Conservation (phyloP, 2,797 vertebrate species). For the Cygnus olor region DNA sequence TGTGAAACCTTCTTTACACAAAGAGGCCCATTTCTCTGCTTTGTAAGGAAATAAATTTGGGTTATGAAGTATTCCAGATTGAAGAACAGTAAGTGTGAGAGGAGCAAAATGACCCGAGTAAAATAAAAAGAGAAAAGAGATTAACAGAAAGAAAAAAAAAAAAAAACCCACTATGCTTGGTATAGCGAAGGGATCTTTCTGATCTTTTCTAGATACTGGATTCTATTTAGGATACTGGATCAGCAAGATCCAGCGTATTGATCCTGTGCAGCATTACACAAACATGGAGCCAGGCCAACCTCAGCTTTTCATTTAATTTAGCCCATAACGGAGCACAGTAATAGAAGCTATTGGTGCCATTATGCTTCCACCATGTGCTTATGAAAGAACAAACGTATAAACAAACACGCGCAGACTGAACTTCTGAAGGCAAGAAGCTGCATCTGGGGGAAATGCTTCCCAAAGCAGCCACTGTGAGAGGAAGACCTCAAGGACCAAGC, state of each 20-base stretch:
- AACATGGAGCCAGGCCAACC: background rate
- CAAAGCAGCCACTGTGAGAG: background rate
- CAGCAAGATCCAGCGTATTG: background rate
- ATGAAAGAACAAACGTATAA: background rate
- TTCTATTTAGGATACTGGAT: background rate
- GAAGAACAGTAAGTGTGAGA: background rate
- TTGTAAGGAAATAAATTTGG: constrained; percentile 38
- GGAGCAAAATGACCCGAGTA: background rate
- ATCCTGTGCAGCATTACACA: background rate
- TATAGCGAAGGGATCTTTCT: background rate
- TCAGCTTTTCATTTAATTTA: background rate
- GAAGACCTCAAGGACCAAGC: background rate
- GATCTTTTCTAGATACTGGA: background rate
- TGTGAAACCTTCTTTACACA: background rate
- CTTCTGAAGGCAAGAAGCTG: background rate
- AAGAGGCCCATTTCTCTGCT: background rate
- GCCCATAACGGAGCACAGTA: background rate
- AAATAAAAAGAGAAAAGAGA: constrained; percentile 28
- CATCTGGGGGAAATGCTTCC: background rate
- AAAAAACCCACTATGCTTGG: background rate
- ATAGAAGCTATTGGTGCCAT: background rate
- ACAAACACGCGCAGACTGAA: background rate
- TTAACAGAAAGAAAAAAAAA: background rate
- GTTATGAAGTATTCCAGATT: background rate
- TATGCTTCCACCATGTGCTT: background rate